phyloP scores from a whole-genome alignment of 2,113 vertebrate genomes.

The Tinamus guttatus region DNA sequence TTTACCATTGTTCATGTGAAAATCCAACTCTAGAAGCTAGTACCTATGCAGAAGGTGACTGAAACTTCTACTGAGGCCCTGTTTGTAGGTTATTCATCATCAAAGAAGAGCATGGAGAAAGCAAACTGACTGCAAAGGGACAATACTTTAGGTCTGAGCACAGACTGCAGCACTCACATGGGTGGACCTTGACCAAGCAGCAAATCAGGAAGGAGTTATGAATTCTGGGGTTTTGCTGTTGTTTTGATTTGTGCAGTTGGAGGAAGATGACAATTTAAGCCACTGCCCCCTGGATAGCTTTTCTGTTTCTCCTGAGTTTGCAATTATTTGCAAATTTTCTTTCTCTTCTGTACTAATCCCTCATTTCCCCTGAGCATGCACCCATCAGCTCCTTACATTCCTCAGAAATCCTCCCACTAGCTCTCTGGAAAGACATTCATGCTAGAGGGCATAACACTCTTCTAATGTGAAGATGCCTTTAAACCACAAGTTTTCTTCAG shows the following conservation, averaged over 20 bases:
- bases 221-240: background rate
- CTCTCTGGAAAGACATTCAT: conserved; percentile 24
- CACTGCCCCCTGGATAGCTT: background rate
- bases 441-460: conserved; percentile 27
- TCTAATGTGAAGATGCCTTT: conserved; percentile 24
- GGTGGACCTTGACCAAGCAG: background rate
- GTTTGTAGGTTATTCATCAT: background rate
- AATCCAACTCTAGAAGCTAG: background rate
- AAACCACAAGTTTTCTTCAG: conserved; percentile 37
- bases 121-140: background rate
- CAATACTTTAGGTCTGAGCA: conserved; percentile 4
- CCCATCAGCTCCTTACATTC: conserved; percentile 25
- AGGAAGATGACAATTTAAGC: background rate
- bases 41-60: background rate
- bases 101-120: background rate
- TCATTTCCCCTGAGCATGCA: conserved; percentile 13
- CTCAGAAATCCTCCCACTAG: conserved; percentile 39
- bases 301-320: background rate
- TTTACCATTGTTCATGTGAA: background rate
- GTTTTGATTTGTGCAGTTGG: background rate
- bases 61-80: background rate
- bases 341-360: background rate
- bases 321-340: background rate
- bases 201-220: background rate
- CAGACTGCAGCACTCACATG: background rate